Evolutionary conservation across 2,797 vertebrate species (phyloP), one percentile per base, ranked within the genome.

Genomic region (Bovichtus diacanthus): DNA sequence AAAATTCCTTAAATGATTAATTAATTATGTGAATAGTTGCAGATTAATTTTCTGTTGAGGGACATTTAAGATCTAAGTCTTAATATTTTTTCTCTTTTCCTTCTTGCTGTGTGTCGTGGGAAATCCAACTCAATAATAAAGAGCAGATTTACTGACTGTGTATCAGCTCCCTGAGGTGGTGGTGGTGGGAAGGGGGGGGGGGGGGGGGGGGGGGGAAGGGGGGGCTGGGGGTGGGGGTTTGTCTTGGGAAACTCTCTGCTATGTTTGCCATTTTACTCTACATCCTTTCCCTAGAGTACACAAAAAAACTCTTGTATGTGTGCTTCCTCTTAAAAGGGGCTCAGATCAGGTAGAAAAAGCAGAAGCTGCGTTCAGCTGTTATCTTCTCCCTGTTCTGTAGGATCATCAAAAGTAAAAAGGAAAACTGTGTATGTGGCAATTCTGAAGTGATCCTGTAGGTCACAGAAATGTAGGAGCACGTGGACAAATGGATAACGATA

Each of bases 171-270:
- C 38, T 38, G 27, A 63, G 46, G 46, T 11, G 18, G 49, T 11
- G 18, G 31, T 16, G 7, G 49, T n/a, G 50, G 21, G 21, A 29
- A 15, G 23, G 3, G 34, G 3, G 12, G 3, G 8, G 29, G 5
- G 47, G 0, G 27, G 50, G 21, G 21, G 44, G 5, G n/a, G n/a
- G n/a, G n/a, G n/a, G n/a, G n/a, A n/a, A n/a, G n/a, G n/a, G n/a
- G n/a, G n/a, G n/a, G n/a, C n/a, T n/a, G n/a, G n/a, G n/a, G n/a
- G n/a, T n/a, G n/a, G n/a, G n/a, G n/a, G n/a, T n/a, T 5, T 41
- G n/a, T 84, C 74, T 87, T 90, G 84, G 74, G 89, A 90, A 93
- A 89, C 74, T 79, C 66, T 81, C 54, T 74, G 62, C 70, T 58
- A 72, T 51, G 67, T 76, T 74, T 74, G 58, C 74, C 68, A 58